Conservation (phyloP, 1,140 invertebrate genomes). For the Plectrocnemia conspersa region DNA sequence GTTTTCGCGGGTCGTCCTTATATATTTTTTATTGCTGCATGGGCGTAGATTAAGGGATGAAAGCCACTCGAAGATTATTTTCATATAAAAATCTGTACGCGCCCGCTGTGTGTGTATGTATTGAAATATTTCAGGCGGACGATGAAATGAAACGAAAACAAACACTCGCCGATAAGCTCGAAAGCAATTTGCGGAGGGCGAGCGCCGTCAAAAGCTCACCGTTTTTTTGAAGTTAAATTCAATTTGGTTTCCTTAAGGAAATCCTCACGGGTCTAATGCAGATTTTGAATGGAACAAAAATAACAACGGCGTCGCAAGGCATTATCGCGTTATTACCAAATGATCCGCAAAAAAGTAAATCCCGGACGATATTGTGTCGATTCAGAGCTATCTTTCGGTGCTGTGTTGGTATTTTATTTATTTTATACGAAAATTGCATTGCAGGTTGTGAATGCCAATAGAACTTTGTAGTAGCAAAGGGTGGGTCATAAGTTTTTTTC, state of each 20-base stretch:
- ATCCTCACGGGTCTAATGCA: conserved; percentile 6
- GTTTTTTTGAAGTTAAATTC: conserved; percentile 31
- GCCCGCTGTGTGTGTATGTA: conserved; percentile 4
- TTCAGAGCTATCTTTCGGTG: too few relatives aligned
- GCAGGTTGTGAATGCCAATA: too few relatives aligned
- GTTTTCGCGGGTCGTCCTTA: too few relatives aligned
- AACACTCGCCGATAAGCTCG: conserved; percentile 30
- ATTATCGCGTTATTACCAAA: too few relatives aligned
- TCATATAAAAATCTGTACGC: conserved; percentile 14
- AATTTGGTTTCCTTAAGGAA: conserved; percentile 22
- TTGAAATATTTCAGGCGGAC: conserved; percentile 21
- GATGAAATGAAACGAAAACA: conserved; percentile 32
- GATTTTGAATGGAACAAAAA: conserved; percentile 27
- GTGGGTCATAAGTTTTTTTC: too few relatives aligned
- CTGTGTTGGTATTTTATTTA: too few relatives aligned
- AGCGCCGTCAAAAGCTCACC: conserved; percentile 19
- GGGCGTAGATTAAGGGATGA: conserved; percentile 19
- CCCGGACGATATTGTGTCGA: too few relatives aligned
- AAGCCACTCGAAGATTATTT: conserved; percentile 8
- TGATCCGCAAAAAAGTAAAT: too few relatives aligned
- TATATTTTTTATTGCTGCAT: too few relatives aligned
- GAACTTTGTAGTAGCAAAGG: too few relatives aligned
- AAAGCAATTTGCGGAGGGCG: conserved; percentile 30
- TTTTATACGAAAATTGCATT: too few relatives aligned
- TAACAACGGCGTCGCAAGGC: too few relatives aligned